Base-by-base conservation (phyloP, 2,113 vertebrate genomes). In the Odontophorus gujanensis region DNA sequence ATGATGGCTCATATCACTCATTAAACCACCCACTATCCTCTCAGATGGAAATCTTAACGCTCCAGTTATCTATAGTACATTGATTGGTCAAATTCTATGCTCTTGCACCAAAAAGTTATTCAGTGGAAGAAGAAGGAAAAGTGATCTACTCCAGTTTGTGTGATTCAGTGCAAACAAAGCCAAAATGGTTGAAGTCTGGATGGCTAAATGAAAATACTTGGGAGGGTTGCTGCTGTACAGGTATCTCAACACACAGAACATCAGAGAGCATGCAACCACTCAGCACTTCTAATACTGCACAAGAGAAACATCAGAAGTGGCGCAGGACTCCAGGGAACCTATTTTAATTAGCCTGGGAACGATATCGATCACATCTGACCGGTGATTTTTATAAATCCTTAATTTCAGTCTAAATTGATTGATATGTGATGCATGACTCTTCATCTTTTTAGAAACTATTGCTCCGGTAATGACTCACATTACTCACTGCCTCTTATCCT, bases 401-500 rank as follows among this genome's bases (percentile, higher is more conserved):
- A 72, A 87, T 77, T 92, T 14, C 34, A 75, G 75, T 61, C 73
- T 91, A 83, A 95, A 90, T 75, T 65, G 75, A 86, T 88, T 81
- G 73, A 68, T 91, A 76, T 68, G 82, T 36, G 78, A 90, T 73
- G 87, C 53, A 51, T 43, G 38, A 75, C 66, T 92, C 65, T 26
- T 65, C 76, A 85, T 81, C 92, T 84, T 74, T 71, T 71, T 59
- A 86, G 85, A 89, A 82, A 63, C 42, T 67, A 63, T 18, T 87
- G 87, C 91, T 91, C 62, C 76, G 51, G 20, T 88, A 94, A 96
- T 85, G 81, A 76, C 74, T 93, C n/a, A 4, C 71, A 81, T 92
- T 73, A 68, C 73, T 91, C 89, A 80, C 47, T 65, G 89, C 77
- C 75, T 90, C 40, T 53, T 51, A 38, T 92, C 83, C 82, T 90